These are phyloP conservation scores for Atractosteus spatula DNA, from an alignment of 2,113 vertebrate genomes.

Conservation along the genomic window DNA sequence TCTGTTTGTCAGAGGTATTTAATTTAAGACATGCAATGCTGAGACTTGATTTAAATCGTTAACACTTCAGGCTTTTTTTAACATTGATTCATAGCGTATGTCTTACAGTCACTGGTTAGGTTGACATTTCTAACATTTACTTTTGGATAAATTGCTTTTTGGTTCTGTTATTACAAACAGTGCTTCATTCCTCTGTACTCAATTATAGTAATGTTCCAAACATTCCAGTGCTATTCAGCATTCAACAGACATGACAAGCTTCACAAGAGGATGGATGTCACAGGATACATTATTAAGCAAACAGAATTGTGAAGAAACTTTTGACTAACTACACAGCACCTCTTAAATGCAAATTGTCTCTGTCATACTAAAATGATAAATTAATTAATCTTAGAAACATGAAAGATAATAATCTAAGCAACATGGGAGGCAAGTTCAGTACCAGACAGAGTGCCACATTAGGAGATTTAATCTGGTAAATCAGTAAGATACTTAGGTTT, in stretches of 20 bases:
- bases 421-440: neutral
- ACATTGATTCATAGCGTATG: too few species aligned
- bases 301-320: conserved; percentile 3
- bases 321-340: neutral
- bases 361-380: conserved; percentile 1
- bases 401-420: neutral
- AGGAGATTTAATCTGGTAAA: neutral
- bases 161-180: too few species aligned
- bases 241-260: neutral
- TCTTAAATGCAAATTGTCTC: conserved; percentile 12
- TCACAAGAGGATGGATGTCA: neutral
- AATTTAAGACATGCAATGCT: too few species aligned
- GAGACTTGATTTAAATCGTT: too few species aligned
- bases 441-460: neutral
- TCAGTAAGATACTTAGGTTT: neutral
- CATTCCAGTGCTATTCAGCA: neutral
- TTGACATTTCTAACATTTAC: too few species aligned
- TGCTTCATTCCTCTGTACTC: too few species aligned
- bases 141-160: too few species aligned
- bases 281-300: conserved; percentile 9
- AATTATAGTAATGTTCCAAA: neutral
- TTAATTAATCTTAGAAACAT: neutral
- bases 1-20: too few species aligned
- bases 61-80: too few species aligned
- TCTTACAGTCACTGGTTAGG: too few species aligned